These are phyloP conservation scores for Capitella teleta DNA, from an alignment of 1,140 invertebrate species.

Conservation along the genomic window DNA sequence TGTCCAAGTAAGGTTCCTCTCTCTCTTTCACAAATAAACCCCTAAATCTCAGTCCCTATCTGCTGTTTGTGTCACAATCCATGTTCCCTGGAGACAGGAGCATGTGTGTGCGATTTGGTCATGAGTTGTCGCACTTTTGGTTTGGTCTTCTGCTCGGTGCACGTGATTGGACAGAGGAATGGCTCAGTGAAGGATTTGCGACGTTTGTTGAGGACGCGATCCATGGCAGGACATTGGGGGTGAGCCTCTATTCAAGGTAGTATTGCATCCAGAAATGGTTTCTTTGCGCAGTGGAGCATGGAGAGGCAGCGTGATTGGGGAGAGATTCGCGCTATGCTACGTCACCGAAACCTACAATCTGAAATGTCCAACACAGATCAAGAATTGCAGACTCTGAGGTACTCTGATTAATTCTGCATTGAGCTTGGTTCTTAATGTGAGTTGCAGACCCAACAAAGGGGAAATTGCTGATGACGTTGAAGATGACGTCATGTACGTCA, in stretches of 20 bases:
- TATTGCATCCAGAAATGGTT: no score
- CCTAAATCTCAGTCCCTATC: slow-evolving; percentile 30
- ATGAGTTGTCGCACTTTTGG: slow-evolving; percentile 43
- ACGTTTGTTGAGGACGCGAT: slow-evolving; percentile 42
- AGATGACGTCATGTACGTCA: slow-evolving; percentile 20
- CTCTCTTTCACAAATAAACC: neutral
- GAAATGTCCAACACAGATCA: slow-evolving; percentile 35
- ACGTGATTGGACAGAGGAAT: slow-evolving; percentile 45
- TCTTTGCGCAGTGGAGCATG: no score
- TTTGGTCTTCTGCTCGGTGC: slow-evolving; percentile 43
- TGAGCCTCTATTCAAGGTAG: slow-evolving; percentile 24
- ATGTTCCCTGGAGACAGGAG: slow-evolving; percentile 27
- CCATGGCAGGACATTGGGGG: slow-evolving; percentile 18
- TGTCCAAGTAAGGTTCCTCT: no score
- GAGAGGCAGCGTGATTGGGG: no score
- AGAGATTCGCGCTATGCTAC: no score
- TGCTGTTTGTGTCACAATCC: slow-evolving; percentile 43
- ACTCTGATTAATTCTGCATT: no score
- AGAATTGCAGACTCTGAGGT: slow-evolving; percentile 29
- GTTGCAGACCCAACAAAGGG: no score
- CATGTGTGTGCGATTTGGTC: slow-evolving; percentile 33
- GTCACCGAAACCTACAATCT: slow-evolving; percentile 27
- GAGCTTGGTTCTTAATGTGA: no score
- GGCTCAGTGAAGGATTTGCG: slow-evolving; percentile 45
- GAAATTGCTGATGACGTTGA: slow-evolving; percentile 9